Base-by-base conservation (phyloP, 2,113 vertebrate species). In the Tautogolabrus adspersus region DNA sequence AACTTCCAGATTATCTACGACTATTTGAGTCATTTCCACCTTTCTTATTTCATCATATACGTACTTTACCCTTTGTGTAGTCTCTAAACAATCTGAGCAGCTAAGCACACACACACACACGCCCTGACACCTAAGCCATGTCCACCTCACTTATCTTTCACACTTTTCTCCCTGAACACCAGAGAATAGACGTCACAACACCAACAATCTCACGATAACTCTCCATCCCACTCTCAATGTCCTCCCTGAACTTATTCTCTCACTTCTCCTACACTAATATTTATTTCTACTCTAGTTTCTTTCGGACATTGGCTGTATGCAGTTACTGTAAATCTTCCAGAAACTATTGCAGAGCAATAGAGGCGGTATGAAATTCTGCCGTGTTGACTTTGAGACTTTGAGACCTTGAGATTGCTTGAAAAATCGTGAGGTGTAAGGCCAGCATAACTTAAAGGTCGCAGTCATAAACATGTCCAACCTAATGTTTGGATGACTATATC, bases 121-220 rank as follows among this genome's bases (percentile, higher is more conserved):
- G 58, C 15, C 1, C 56, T 42, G 5, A 57, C 42, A 34, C 42
- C 21, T 10, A 9, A 44, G 40, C 18, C 13, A 0, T 19, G 52
- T 59, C 52, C 61, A 15, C 46, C 19, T 65, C 54, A 51, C 44
- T 72, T 30, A 46, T 55, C 26, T 47, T 56, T 38, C 23, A 38
- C 34, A 9, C 69, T 62, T 62, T 12, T 22, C 37, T 79, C 18
- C 38, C 15, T 12, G 10, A 59, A 3, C 40, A 51, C 21, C 1
- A 60, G 30, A 40, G 18, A 63, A 19, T 21, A 22, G 52, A 30
- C 16, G 18, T 57, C 30, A 40, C 40, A 5, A 30, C 47, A 12
- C 16, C 30, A 9, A 13, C 47, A 22, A 51, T 44, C 47, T 44
- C 13, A 1, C 3, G 9, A 55, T 57, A 58, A 59, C 23, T 60